phyloP scores from a whole-genome alignment of 2,888 invertebrate genomes.

The Acanthosepion lycidas region DNA sequence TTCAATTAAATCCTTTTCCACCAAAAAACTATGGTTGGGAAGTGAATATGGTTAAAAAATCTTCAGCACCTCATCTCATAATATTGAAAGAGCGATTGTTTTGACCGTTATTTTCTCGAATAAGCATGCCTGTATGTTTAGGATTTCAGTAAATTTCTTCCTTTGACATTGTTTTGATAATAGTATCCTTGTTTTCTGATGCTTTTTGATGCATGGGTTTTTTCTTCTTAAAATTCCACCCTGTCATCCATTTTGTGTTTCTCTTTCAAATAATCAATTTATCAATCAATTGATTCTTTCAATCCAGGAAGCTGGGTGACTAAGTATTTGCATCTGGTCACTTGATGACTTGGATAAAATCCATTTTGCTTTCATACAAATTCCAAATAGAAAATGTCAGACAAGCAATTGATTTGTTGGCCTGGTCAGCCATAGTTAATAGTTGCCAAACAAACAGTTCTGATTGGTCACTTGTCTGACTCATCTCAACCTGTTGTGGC shows the following conservation, averaged over 20 bases:
- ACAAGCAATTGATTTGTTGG: background rate
- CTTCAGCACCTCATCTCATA: too few species aligned
- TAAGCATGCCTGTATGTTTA: too few species aligned
- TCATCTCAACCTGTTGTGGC: background rate
- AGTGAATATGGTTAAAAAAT: too few species aligned
- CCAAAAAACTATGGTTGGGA: too few species aligned
- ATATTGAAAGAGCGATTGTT: too few species aligned
- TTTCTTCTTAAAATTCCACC: background rate
- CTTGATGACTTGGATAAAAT: background rate
- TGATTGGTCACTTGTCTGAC: background rate
- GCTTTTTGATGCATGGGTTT: background rate
- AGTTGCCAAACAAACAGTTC: background rate
- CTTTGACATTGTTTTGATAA: too few species aligned
- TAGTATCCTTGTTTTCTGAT: too few species aligned
- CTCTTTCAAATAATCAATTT: background rate
- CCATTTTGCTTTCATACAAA: background rate
- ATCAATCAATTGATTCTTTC: background rate
- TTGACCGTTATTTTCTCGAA: too few species aligned
- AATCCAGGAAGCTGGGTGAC: background rate
- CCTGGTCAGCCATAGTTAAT: background rate
- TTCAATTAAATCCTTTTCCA: too few species aligned
- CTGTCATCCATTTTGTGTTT: background rate
- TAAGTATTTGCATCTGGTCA: background rate
- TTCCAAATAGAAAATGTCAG: background rate
- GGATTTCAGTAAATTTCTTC: too few species aligned